Evolutionary conservation across 2,888 invertebrate genomes (phyloP), one percentile per base, ranked within the genome.

Genomic region (Coecobrya sp.): DNA sequence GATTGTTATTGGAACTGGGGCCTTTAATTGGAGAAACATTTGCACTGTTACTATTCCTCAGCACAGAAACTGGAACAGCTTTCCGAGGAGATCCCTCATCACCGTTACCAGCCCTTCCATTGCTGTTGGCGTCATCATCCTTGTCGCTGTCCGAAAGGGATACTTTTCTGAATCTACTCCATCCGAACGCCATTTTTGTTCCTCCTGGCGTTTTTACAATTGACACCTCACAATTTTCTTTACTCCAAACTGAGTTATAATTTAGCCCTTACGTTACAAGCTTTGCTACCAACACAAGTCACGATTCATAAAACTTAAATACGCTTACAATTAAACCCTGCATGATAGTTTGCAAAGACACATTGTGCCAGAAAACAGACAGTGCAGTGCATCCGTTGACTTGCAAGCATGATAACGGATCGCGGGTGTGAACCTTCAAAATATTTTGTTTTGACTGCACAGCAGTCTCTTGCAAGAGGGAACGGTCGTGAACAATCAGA

Each of bases 21-120:
- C 7, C 13, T 49, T 45, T 42, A 13, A 3, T 82, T 3, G 65
- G 49, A 16, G 52, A 49, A n/a, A 88, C 36, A 68, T 88, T 88
- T n/a, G 36, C 65, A 49, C 1, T 27, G 25, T 68, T 88, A 22
- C 88, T 65, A 52, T 22, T 81, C 52, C 52, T 88, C 68, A 88
- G 22, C 22, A 88, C 22, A 0, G 22, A 1, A n/a, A 76, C 19
- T 19, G 10, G 1, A 3, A 13, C 42, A 19, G 27, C 4, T 10
- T 52, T 68, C 13, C 30, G 73, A 13, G 79, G 36, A 10, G 82
- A 59, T 13, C 42, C 0, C 1, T 36, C 76, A 91, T 30, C 27
- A 25, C 16, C 42, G 8, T 22, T 55, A 13, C 52, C 25, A 11
- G 1, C n/a, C 5, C 45, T 52, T 7, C 8, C 5, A 22, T 55